Percentiles rank a stretch among this genome's conserved stretches.
phyloP scores from a whole-genome alignment of 2,888 invertebrate genomes.

The Ethmia dodecea region DNA sequence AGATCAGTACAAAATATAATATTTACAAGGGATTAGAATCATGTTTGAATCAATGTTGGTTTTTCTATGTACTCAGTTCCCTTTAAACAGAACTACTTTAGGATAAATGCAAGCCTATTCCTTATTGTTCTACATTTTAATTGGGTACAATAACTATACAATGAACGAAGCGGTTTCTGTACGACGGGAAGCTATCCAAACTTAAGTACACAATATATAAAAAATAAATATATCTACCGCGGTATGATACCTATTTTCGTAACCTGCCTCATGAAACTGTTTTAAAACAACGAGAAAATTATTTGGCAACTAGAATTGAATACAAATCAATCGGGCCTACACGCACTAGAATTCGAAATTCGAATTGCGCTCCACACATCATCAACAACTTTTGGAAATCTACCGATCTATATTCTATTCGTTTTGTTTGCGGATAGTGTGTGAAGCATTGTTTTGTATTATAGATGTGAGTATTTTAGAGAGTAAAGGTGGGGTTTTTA shows the following conservation, averaged over 20 bases:
- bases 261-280: constrained; percentile 59
- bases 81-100: constrained; percentile 44
- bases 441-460: constrained; percentile 31
- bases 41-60: constrained; percentile 11
- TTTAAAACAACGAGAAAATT: constrained; percentile 52
- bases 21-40: constrained; percentile 58
- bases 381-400: constrained; percentile 36
- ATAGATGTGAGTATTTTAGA: constrained; percentile 63
- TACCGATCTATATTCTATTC: constrained; percentile 27
- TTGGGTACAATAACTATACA: constrained; percentile 24
- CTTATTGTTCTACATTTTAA: constrained; percentile 13
- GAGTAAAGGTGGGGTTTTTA: constrained; percentile 54
- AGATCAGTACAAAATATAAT: constrained; percentile 63
- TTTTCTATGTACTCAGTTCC: constrained; percentile 29
- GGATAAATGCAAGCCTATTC: constrained; percentile 61
- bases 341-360: constrained; percentile 50
- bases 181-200: constrained; percentile 39
- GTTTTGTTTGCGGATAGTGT: constrained; percentile 19
- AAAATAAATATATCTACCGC: constrained; percentile 66
- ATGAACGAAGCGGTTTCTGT: constrained; percentile 27
- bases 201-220: constrained; percentile 41
- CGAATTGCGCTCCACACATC: constrained; percentile 38
- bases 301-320: constrained; percentile 73
- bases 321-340: constrained; percentile 58
- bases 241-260: constrained; percentile 50